phyloP scores from a whole-genome alignment of 2,797 vertebrate genomes.

The Adelosebastes latens region DNA sequence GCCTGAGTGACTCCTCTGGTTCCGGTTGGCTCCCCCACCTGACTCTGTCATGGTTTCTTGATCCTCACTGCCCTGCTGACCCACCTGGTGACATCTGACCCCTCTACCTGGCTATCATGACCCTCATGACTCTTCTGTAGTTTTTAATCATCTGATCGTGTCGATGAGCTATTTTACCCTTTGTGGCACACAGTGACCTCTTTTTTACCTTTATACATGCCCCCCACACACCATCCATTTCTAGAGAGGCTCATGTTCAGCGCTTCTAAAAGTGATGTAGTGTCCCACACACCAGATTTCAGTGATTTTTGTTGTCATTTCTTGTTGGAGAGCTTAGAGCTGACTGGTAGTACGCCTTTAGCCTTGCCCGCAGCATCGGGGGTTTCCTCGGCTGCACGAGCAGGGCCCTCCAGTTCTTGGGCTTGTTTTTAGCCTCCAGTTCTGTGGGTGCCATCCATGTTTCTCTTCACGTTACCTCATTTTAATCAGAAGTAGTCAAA shows the following conservation, averaged over 20 bases:
- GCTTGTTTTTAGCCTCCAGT: constrained; percentile 52
- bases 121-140: constrained; percentile 25
- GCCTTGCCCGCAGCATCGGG: constrained; percentile 46
- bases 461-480: constrained; percentile 76
- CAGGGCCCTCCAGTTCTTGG: constrained; percentile 35
- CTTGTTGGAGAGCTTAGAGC: constrained; percentile 46
- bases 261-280: constrained; percentile 20
- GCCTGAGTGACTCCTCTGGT: constrained; percentile 57
- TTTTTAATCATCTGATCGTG: constrained; percentile 30
- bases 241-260: constrained; percentile 12
- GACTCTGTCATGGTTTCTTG: constrained; percentile 42
- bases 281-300: background rate
- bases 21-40: constrained; percentile 45
- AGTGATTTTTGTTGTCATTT: constrained; percentile 34
- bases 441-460: constrained; percentile 52
- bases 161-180: constrained; percentile 14
- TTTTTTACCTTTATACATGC: constrained; percentile 42
- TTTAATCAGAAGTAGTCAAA: constrained; percentile 69
- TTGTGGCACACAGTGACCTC: constrained; percentile 27
- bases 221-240: background rate
- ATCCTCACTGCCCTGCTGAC: constrained; percentile 61
- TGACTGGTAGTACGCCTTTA: constrained; percentile 43
- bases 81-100: constrained; percentile 53
- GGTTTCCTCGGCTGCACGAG: constrained; percentile 75
- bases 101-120: constrained; percentile 52